Percentiles rank a stretch among this genome's conserved stretches.
Conservation (phyloP, 2,888 invertebrate genomes). For the Arge pagana region DNA sequence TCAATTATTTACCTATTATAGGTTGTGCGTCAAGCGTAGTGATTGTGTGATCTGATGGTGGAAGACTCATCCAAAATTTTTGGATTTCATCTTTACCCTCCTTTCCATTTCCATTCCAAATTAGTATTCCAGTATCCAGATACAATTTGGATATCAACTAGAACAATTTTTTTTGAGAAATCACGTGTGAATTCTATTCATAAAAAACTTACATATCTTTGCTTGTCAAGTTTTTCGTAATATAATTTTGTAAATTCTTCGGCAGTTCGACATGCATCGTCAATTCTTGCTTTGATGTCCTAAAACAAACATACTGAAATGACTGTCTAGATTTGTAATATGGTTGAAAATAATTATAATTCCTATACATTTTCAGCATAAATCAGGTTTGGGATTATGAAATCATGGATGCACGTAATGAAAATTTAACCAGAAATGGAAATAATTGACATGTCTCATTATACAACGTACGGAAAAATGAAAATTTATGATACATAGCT, state of each 20-base stretch:
- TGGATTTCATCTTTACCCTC: constrained; percentile 81
- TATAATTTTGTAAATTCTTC: constrained; percentile 89
- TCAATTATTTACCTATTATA: constrained; percentile 62
- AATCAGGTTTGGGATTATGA: too few species aligned
- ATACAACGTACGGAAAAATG: too few species aligned
- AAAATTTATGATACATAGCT: too few species aligned
- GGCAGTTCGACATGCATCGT: constrained; percentile 82
- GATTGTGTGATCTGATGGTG: constrained; percentile 77
- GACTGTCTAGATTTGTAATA: not conserved
- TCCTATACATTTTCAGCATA: too few species aligned
- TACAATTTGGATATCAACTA: constrained; percentile 80
- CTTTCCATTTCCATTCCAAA: constrained; percentile 92
- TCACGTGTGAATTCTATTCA: too few species aligned
- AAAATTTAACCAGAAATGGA: too few species aligned
- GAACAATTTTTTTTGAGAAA: too few species aligned
- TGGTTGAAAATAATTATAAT: not conserved
- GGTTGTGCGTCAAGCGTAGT: constrained; percentile 88
- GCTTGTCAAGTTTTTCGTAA: constrained; percentile 87
- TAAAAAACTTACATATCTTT: constrained; percentile 71
- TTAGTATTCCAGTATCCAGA: constrained; percentile 79
- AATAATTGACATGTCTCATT: too few species aligned
- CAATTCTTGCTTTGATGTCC: constrained; percentile 69
- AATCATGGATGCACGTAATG: too few species aligned
- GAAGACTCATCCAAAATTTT: constrained; percentile 83
- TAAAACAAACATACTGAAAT: constrained; percentile 54